These are phyloP conservation scores for Murina feae DNA, from an alignment of 2,113 vertebrate species.

Conservation along the genomic window DNA sequence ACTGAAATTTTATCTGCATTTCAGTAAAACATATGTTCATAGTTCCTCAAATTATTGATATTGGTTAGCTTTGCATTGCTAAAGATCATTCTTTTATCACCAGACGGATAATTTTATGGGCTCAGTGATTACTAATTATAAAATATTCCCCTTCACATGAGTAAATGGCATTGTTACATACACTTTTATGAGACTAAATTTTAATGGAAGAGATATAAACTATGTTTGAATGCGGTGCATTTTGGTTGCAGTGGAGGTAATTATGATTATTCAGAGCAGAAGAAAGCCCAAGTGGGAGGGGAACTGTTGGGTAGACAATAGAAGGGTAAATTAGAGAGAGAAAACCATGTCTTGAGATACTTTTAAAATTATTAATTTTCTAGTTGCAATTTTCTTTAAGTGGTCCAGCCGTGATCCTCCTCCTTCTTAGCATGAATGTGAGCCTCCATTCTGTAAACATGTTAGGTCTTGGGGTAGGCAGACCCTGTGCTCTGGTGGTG, in stretches of 20 bases:
- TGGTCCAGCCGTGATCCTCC: neutral
- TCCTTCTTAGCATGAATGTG: neutral
- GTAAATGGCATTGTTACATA: neutral
- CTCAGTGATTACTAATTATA: slow-evolving; percentile 33
- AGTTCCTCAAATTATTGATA: slow-evolving; percentile 41
- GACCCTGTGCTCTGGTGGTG: neutral
- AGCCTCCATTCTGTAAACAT: neutral
- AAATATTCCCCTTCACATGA: slow-evolving; percentile 31
- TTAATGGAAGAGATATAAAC: neutral
- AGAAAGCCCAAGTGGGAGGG: neutral
- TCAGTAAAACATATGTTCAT: neutral
- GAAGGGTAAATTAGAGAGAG: neutral
- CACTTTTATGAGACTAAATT: neutral
- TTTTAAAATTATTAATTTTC: neutral
- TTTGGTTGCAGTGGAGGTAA: neutral
- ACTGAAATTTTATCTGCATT: slow-evolving; percentile 1
- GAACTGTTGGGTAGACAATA: neutral
- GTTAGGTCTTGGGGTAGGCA: neutral
- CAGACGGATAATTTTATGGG: slow-evolving; percentile 33
- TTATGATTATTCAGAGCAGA: neutral
- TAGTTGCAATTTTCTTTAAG: neutral
- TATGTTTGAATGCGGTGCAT: neutral
- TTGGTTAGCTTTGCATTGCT: neutral
- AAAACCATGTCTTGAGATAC: neutral
- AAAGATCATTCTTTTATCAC: slow-evolving; percentile 12